Evolutionary conservation across 2,888 invertebrate species (phyloP).

Genomic region (Mimumesa dahlbomi): DNA sequence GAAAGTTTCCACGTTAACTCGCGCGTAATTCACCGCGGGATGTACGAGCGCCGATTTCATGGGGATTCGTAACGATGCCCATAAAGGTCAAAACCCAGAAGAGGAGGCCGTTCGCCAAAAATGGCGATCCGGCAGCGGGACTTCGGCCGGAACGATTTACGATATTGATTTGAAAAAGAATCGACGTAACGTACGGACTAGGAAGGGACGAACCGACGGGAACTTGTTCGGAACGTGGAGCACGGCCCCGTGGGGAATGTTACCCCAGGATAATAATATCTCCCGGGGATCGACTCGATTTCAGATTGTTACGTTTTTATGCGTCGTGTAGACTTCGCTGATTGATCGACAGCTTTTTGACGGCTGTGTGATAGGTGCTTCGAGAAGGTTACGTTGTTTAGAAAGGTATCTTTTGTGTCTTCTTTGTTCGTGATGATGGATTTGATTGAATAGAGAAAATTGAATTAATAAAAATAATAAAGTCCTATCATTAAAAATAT

Average conservation of each 20-base stretch:
- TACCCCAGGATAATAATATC: no score
- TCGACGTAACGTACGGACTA: conserved; percentile 22
- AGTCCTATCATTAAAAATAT: no score
- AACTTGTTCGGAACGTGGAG: conserved; percentile 5
- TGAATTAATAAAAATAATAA: no score
- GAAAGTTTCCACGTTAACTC: conserved; percentile 34
- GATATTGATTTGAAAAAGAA: conserved; percentile 45
- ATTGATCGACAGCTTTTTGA: no score
- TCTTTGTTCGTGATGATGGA: no score
- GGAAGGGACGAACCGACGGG: conserved; percentile 20
- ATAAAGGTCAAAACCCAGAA: conserved; percentile 49
- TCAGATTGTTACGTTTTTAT: no score
- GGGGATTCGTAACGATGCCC: conserved; percentile 65
- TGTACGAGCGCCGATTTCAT: conserved; percentile 49
- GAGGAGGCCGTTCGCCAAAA: conserved; percentile 46
- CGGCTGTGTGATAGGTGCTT: no score
- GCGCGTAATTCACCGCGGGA: conserved; percentile 49
- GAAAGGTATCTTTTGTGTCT: no score
- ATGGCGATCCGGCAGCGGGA: conserved; percentile 34
- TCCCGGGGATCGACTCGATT: no score
- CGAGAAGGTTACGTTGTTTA: no score
- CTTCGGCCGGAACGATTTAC: conserved; percentile 42
- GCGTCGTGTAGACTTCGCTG: no score
- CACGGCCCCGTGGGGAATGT: background rate
- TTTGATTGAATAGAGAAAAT: no score